Base-by-base conservation (phyloP, 2,888 invertebrate species). In the Tachina grossa region DNA sequence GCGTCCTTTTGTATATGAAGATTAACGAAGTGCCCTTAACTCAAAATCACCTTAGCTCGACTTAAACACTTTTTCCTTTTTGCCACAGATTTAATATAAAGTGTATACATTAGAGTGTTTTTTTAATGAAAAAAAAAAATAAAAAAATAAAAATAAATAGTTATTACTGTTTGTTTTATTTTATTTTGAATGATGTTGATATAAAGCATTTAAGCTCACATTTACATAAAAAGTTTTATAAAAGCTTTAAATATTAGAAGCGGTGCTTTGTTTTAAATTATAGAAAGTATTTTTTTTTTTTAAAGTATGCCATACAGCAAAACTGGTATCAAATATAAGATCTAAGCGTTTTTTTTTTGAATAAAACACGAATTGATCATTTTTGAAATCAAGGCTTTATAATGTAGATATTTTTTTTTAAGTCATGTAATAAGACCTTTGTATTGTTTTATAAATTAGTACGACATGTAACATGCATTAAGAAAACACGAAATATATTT, bases 171-270 rank as follows among this genome's bases (percentile, higher is more conserved):
- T 59, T 11, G 11, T 22, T 31, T 9, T 55, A 39, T 14, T n/a
- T 43, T 45, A 22, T 41, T 16, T 59, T 59, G 9, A 45, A 68
- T 51, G 31, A 31, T 65, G 59, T 63, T 69, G 69, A n/a, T 49
- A 69, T 53, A 49, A 71, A 31, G 51, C 19, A 61, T 59, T 72
- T 13, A 77, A 77, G 69, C 78, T 6, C 31, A 79, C 74, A 79
- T 84, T 68, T 51, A 31, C 10, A 39, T 14, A 41, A 55, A 61
- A 14, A 53, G 11, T 39, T 53, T 1, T 11, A 51, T 55, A 61
- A 69, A 51, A 79, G 61, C 51, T 41, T 5, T 41, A 10, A 31
- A 13, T 72, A 31, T 11, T 19, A n/a, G 19, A 69, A 43, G 69
- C 59, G 16, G 68, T 68, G 57, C 22, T 68, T 59, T 57, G 45